These are phyloP conservation scores for Tiliqua scincoides DNA, from an alignment of 2,113 vertebrate species.

Conservation along the genomic window DNA sequence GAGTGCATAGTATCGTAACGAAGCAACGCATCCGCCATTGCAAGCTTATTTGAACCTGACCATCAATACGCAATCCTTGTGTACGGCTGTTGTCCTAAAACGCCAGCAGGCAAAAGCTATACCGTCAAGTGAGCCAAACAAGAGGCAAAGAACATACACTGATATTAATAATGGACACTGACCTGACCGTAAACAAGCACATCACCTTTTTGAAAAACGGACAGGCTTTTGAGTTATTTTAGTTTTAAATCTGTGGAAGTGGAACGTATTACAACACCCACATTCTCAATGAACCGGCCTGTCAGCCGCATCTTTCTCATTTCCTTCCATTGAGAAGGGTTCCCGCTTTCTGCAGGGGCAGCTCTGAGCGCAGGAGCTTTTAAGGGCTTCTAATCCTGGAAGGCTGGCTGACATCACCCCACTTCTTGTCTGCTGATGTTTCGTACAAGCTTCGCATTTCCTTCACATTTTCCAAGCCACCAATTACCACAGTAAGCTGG, in stretches of 20 bases:
- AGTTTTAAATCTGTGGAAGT: neutral
- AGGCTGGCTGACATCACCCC: slow-evolving; percentile 89
- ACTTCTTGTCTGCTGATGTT: slow-evolving; percentile 86
- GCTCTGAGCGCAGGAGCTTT: slow-evolving; percentile 79
- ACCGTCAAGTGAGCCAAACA: neutral
- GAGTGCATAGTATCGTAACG: neutral
- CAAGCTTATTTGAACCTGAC: too few relatives aligned
- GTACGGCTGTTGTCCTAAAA: neutral
- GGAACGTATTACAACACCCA: neutral
- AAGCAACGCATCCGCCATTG: neutral
- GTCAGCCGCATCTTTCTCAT: neutral
- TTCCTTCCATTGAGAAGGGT: slow-evolving; percentile 55
- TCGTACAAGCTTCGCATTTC: slow-evolving; percentile 89
- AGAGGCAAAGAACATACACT: neutral
- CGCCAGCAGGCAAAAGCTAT: neutral
- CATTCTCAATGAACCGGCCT: neutral
- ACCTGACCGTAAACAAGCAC: neutral
- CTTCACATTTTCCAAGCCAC: slow-evolving; percentile 82
- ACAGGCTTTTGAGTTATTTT: neutral
- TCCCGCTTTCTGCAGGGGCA: slow-evolving; percentile 46
- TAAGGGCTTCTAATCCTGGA: slow-evolving; percentile 99
- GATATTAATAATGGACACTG: neutral
- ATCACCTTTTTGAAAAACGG: neutral
- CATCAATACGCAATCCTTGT: neutral
- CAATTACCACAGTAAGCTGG: slow-evolving; percentile 80